phyloP scores from a whole-genome alignment of 2,888 invertebrate species.

The Pristionchus entomophagus region DNA sequence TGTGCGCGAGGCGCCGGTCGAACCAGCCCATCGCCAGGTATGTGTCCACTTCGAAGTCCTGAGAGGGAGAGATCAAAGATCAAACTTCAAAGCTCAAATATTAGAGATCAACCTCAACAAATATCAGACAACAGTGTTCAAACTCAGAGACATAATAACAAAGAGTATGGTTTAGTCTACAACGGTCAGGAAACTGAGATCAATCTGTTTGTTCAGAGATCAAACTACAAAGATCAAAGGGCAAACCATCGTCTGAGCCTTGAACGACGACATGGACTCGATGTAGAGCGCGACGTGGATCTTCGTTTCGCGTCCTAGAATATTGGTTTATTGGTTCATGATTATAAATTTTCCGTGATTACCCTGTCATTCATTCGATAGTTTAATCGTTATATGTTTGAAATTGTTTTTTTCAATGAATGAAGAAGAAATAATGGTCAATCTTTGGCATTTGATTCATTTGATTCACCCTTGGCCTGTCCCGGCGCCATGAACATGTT shows the following conservation, averaged over 20 bases:
- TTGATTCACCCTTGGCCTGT: constrained; percentile 61
- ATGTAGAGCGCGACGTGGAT: constrained; percentile 75
- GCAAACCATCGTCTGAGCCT: constrained; percentile 75
- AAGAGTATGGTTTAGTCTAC: too few species aligned
- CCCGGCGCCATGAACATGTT: constrained; percentile 75
- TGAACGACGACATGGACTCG: constrained; percentile 76
- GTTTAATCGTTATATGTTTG: too few species aligned
- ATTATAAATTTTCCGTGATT: too few species aligned
- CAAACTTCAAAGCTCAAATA: not conserved
- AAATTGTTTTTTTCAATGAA: too few species aligned
- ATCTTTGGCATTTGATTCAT: too few species aligned
- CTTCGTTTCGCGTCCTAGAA: constrained; percentile 66
- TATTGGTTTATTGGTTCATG: not conserved
- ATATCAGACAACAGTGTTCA: not conserved
- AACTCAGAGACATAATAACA: too few species aligned
- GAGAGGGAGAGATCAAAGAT: constrained; percentile 6
- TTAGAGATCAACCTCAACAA: not conserved
- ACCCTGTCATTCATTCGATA: too few species aligned
- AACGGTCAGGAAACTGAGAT: too few species aligned
- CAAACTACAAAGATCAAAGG: constrained; percentile 46
- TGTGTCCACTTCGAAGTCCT: constrained; percentile 76
- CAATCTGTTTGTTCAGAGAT: too few species aligned
- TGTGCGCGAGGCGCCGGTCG: constrained; percentile 73
- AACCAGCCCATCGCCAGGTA: constrained; percentile 76
- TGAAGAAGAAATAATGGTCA: too few species aligned